Base-by-base conservation (phyloP, 1,140 invertebrate genomes). In the Coenobita brevimanus region DNA sequence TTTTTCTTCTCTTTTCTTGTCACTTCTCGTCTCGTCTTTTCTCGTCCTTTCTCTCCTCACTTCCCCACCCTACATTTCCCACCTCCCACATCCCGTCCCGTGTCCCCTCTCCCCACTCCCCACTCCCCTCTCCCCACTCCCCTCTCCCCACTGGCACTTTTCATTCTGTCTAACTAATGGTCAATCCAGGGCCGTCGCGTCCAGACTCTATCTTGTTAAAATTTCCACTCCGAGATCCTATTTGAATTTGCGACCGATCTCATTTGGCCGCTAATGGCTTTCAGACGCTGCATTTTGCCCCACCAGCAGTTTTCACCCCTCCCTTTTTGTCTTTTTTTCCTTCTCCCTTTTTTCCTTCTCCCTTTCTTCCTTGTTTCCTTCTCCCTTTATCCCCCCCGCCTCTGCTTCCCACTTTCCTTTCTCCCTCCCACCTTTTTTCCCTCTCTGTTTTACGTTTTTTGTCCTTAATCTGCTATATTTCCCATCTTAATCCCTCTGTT, bases 191-290 rank as follows among this genome's bases (percentile, higher is more conserved):
- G 78, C 79, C 85, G 85, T 87, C 85, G 75, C 60, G 85, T 87
- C 85, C 85, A 87, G 85, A 71, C 78, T 76, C 57, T 87, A 87
- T 87, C 85, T 87, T 87, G 85, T 87, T 87, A 87, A 87, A 87
- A 87, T 87, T 87, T 87, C 85, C 85, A 87, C 85, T 87, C 85
- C 85, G 85, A 57, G 69, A 87, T 87, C 85, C 85, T 80, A 87
- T 87, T 87, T 87, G 85, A 87, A 87, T 87, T 87, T 87, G 85
- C 85, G 85, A 87, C 85, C 85, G 85, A 87, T 87, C 85, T 87
- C 85, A 87, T 87, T 87, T 87, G 76, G 62, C 85, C 80, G 85
- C 85, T 87, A 87, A 87, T 87, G 85, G 85, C 85, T 87, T 71
- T 43, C 85, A 79, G 85, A 50, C 57, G 73, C 85, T 71, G 85